phyloP scores from a whole-genome alignment of 2,113 vertebrate genomes.

The Alligator sinensis region DNA sequence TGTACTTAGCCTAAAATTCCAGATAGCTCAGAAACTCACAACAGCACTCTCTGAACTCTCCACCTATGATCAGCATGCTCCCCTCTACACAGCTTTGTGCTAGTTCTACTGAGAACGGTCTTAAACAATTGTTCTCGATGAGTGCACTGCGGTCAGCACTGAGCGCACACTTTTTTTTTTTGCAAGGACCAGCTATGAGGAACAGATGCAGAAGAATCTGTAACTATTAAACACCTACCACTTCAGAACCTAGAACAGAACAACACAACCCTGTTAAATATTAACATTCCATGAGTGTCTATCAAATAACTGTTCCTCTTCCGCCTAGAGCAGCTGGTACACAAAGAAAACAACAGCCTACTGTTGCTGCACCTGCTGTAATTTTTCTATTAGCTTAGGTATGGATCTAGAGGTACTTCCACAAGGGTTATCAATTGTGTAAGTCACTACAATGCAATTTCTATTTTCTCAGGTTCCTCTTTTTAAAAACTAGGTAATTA shows the following conservation, averaged over 20 bases:
- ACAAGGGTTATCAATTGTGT: not conserved
- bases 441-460: not conserved
- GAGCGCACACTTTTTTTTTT: not conserved
- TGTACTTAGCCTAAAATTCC: too few species aligned
- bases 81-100: not conserved
- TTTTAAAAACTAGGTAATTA: not conserved
- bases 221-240: not conserved
- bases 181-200: too few species aligned
- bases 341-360: not conserved
- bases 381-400: not conserved
- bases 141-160: not conserved
- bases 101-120: not conserved
- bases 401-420: not conserved
- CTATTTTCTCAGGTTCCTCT: not conserved
- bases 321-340: fast-evolving
- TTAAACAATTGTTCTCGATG: too few species aligned
- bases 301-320: not conserved
- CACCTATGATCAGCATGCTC: too few species aligned
- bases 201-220: not conserved
- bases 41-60: too few species aligned
- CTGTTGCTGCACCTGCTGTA: not conserved
- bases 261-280: not conserved
- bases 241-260: not conserved
- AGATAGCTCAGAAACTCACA: too few species aligned
- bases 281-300: too few species aligned